A percentile compares a stretch with the other conserved stretches of the same genome.
phyloP scores from a whole-genome alignment of 2,888 invertebrate genomes.

The Halocaridina rubra region DNA sequence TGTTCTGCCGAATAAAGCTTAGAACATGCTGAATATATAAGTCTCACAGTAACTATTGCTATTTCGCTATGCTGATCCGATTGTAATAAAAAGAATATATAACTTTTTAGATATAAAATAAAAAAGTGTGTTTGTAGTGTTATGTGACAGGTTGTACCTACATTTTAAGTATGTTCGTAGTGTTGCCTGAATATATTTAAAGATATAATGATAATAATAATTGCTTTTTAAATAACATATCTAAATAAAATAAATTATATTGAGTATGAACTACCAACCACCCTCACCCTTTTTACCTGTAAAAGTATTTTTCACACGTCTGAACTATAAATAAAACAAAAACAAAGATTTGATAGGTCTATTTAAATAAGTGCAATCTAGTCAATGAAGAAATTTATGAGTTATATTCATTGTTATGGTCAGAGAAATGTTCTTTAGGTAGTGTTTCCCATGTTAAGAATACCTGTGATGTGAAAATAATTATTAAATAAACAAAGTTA shows the following conservation, averaged over 20 bases:
- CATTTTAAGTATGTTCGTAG: constrained; percentile 16
- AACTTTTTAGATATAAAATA: constrained; percentile 29
- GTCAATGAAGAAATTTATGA: constrained; percentile 6
- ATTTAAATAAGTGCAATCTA: neutral
- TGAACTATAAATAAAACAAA: neutral
- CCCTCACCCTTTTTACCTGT: constrained; percentile 16
- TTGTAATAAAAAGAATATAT: constrained; percentile 7
- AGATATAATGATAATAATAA: neutral
- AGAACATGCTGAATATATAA: too few relatives aligned
- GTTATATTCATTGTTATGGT: constrained; percentile 54
- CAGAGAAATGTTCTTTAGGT: constrained; percentile 40
- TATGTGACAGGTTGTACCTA: constrained; percentile 20
- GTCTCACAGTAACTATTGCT: too few relatives aligned
- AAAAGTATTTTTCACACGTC: neutral
- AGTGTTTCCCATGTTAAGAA: constrained; percentile 48
- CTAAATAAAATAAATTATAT: too few relatives aligned
- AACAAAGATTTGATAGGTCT: neutral
- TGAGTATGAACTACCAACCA: too few relatives aligned
- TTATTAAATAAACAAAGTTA: too few relatives aligned
- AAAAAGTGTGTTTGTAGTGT: constrained; percentile 24
- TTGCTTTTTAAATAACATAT: constrained; percentile 19
- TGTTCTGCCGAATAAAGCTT: too few relatives aligned
- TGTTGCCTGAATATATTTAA: constrained; percentile 6
- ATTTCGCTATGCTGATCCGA: too few relatives aligned
- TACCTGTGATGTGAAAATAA: constrained; percentile 58